These are phyloP conservation scores for Synanthedon formicaeformis DNA, from an alignment of 2,888 invertebrate genomes.

Conservation along the genomic window DNA sequence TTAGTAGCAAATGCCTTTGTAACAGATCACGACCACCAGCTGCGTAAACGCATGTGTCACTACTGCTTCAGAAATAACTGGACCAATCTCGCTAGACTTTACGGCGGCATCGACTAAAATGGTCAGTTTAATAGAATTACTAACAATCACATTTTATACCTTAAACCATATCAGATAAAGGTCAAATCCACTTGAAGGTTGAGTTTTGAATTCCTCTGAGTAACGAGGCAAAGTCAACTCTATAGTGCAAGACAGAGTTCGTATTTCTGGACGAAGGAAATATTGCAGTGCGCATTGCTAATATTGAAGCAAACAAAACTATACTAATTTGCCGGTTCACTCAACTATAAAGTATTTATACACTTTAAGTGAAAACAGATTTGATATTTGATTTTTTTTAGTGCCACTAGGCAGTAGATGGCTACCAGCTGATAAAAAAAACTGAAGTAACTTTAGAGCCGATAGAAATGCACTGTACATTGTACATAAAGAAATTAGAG, in stretches of 20 bases:
- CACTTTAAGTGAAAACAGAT: background rate
- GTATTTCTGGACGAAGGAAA: background rate
- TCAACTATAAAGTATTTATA: background rate
- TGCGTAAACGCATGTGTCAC: conserved; percentile 35
- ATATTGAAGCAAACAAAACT: background rate
- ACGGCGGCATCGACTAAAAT: conserved; percentile 32
- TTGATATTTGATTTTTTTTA: too few species aligned
- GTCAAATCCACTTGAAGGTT: background rate
- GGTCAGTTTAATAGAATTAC: conserved; percentile 13
- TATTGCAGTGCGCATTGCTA: background rate
- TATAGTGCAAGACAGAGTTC: background rate
- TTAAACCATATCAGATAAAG: background rate
- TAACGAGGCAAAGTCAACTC: background rate
- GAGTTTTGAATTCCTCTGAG: background rate
- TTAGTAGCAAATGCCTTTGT: conserved; percentile 25
- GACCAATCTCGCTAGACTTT: conserved; percentile 24
- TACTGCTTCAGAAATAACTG: conserved; percentile 32
- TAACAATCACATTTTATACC: conserved; percentile 4
- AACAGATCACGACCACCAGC: conserved; percentile 39
- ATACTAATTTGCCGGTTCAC: background rate
- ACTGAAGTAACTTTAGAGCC: too few species aligned
- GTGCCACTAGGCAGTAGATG: too few species aligned
- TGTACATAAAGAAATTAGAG: too few species aligned
- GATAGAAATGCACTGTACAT: too few species aligned
- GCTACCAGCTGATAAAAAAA: too few species aligned